Conservation (phyloP, 2,113 vertebrate genomes). For the Amblyornis subalaris region DNA sequence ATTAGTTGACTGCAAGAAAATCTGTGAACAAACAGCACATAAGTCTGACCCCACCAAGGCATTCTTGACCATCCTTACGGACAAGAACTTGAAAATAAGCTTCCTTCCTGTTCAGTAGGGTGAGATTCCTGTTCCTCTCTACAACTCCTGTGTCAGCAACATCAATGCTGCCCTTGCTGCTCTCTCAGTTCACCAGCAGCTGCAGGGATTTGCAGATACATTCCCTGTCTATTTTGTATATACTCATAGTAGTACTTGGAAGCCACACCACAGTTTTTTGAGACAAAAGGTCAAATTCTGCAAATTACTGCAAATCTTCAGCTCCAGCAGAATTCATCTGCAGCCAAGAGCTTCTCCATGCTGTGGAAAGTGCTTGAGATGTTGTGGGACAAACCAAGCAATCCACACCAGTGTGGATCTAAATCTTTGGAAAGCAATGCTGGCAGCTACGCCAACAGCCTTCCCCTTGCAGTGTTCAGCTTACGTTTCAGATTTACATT, state of each 20-base stretch:
- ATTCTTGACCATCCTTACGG: not conserved
- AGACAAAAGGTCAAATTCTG: slow-evolving; percentile 28
- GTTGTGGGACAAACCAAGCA: not conserved
- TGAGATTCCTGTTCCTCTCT: not conserved
- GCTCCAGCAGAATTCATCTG: not conserved
- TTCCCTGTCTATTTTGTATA: not conserved
- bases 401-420: not conserved
- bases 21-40: not conserved
- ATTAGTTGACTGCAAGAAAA: not conserved
- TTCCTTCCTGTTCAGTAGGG: slow-evolving; percentile 28
- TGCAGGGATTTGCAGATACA: not conserved
- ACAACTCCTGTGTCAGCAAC: slow-evolving; percentile 22
- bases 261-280: not conserved
- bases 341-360: not conserved
- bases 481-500: not conserved
- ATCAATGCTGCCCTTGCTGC: not conserved
- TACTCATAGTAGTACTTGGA: not conserved
- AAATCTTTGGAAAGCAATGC: not conserved
- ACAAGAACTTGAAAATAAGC: slow-evolving; percentile 12
- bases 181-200: not conserved
- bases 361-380: not conserved
- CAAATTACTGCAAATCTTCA: not conserved
- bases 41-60: not conserved
- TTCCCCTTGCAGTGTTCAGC: not conserved
- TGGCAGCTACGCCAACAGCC: not conserved